phyloP scores from a whole-genome alignment of 1,140 invertebrate genomes.

The Drosophila jambulina region DNA sequence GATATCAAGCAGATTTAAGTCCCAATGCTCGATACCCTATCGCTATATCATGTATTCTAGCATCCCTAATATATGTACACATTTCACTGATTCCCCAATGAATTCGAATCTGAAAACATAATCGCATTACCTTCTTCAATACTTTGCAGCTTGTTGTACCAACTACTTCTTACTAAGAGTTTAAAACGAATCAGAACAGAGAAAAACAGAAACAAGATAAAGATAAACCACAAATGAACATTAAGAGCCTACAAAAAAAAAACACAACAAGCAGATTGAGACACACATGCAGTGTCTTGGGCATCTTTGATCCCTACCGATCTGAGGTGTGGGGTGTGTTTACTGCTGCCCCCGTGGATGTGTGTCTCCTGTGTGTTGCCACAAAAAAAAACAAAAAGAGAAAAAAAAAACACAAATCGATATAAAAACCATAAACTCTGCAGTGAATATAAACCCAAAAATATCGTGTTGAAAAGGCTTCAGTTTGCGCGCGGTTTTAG shows the following conservation, averaged over 20 bases:
- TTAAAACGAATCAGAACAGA: slow-evolving; percentile 48
- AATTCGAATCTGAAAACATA: slow-evolving; percentile 56
- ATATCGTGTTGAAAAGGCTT: slow-evolving; percentile 58
- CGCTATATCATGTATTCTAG: background rate
- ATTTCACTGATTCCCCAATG: slow-evolving; percentile 29
- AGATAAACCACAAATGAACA: slow-evolving; percentile 46
- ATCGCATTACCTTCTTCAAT: slow-evolving; percentile 74
- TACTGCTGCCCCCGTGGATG: slow-evolving; percentile 6
- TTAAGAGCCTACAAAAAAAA: slow-evolving; percentile 37
- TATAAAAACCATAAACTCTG: slow-evolving; percentile 63
- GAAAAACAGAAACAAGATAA: slow-evolving; percentile 61
- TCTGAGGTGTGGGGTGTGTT: slow-evolving; percentile 17
- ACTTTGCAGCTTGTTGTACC: slow-evolving; percentile 82
- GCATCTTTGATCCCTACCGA: slow-evolving; percentile 8
- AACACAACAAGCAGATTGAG: slow-evolving; percentile 21
- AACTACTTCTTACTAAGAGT: slow-evolving; percentile 81
- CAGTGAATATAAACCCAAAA: slow-evolving; percentile 42
- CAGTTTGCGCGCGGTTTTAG: slow-evolving; percentile 68
- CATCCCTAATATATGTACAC: slow-evolving; percentile 20
- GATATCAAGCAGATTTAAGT: background rate
- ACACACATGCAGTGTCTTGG: slow-evolving; percentile 8
- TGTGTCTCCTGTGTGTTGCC: slow-evolving; percentile 13
- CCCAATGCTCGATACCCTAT: background rate
- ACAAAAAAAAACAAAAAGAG: slow-evolving; percentile 6
- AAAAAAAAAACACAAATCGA: slow-evolving; percentile 10